Evolutionary conservation across 1,140 invertebrate species (phyloP).

Genomic region (Papilio dardanus): DNA sequence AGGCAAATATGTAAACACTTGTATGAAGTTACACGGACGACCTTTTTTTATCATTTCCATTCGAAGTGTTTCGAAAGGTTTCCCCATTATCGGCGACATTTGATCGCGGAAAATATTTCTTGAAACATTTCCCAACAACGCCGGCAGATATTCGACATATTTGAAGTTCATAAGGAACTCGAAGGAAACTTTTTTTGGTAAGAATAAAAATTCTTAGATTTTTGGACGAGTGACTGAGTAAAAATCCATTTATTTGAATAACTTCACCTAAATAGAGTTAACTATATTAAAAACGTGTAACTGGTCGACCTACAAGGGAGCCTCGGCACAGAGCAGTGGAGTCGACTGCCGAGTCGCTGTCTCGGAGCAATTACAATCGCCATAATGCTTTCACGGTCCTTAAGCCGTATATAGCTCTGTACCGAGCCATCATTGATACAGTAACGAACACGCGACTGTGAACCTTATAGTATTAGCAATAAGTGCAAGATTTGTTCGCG

Average conservation of each 20-base stretch:
- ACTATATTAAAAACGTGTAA: too few species aligned
- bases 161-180: neutral
- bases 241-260: too few species aligned
- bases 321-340: neutral
- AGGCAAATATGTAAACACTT: neutral
- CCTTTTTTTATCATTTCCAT: constrained; percentile 8
- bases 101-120: neutral
- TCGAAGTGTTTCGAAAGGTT: constrained; percentile 3
- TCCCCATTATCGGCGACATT: neutral
- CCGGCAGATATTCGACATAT: neutral
- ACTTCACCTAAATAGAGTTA: too few species aligned
- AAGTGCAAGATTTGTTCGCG: neutral
- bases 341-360: neutral
- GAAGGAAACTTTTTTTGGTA: neutral
- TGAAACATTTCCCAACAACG: neutral
- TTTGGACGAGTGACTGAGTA: too few species aligned
- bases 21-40: neutral
- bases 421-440: neutral
- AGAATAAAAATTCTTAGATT: neutral
- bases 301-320: too few species aligned
- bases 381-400: constrained; percentile 33
- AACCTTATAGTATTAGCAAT: neutral
- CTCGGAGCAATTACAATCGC: constrained; percentile 30
- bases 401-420: constrained; percentile 30
- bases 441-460: neutral